Base-by-base conservation (phyloP, 2,113 vertebrate species). In the Bubalus kerabau region DNA sequence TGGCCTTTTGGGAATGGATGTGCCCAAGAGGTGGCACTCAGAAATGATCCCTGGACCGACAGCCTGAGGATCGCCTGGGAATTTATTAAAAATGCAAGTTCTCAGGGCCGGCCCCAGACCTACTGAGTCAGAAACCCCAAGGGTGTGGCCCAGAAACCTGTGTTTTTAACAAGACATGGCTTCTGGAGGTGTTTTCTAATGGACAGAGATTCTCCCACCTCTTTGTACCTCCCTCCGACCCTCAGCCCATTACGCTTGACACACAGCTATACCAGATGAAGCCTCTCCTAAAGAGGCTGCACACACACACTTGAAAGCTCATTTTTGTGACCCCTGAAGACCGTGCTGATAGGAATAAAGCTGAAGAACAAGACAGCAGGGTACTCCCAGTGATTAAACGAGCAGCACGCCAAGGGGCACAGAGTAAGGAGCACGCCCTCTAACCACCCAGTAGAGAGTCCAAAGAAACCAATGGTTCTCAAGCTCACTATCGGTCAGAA, bases 401-500 rank as follows among this genome's bases (percentile, higher is more conserved):
- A 92, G 76, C 36, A 87, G 5, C 56, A 50, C 3, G 21, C 74
- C 9, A 13, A 78, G 30, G 90, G 36, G 48, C 14, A 19, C 15
- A 1, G 87, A 60, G 32, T 43, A 52, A 21, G 0, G 1, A 82
- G 26, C 67, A 23, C 0, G 1, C 4, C 4, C 21, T 19, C 43
- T 14, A 5, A 40, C 52, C 17, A 24, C n/a, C n/a, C n/a, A n/a
- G 40, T 7, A 36, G 14, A 30, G 50, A 85, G n/a, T 60, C 71
- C 46, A 9, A 62, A 17, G 36, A 90, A 90, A 46, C n/a, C 36
- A 7, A 10, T 21, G n/a, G 40, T 60, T 93, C 36, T 90, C 57
- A 78, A 54, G 3, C 48, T 54, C 12, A 6, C 2, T 71, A 6
- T 78, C 1, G 6, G n/a, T 30, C n/a, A 30, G 43, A 78, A 85